Evolutionary conservation across 2,113 vertebrate genomes (phyloP).

Genomic region (Pachypanchax playfairii): DNA sequence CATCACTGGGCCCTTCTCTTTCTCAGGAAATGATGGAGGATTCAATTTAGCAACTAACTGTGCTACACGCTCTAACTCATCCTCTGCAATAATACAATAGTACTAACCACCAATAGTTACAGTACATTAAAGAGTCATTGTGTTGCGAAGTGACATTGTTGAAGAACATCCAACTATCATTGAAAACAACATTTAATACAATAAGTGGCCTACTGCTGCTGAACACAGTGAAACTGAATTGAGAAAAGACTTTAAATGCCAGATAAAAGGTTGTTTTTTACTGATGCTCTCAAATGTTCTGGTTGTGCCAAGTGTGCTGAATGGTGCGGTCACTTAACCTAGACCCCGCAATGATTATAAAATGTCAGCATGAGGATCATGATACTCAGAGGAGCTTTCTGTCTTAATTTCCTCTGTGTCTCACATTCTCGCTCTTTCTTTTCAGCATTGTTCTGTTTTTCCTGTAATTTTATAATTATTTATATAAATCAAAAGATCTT

Average conservation of each 20-base stretch:
- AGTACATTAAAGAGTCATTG: slow-evolving; percentile 40
- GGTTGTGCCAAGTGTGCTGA: not conserved
- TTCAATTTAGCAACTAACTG: slow-evolving; percentile 31
- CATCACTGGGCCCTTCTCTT: slow-evolving; percentile 24
- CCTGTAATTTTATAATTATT: too few species aligned
- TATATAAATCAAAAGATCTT: not conserved
- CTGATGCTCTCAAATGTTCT: slow-evolving; percentile 4
- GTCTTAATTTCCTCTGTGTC: not conserved
- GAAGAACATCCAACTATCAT: not conserved
- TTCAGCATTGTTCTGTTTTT: slow-evolving; percentile 14
- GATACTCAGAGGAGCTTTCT: slow-evolving; percentile 22
- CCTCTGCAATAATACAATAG: slow-evolving; percentile 64
- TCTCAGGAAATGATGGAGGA: slow-evolving; percentile 45
- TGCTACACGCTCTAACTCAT: slow-evolving; percentile 32
- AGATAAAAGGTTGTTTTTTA: not conserved
- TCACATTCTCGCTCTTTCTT: slow-evolving; percentile 2
- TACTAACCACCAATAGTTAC: slow-evolving; percentile 30
- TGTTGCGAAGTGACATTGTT: slow-evolving; percentile 10
- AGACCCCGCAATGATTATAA: slow-evolving; percentile 42
- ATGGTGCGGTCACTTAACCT: slow-evolving; percentile 26
- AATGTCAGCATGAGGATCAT: slow-evolving; percentile 49
- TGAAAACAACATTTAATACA: slow-evolving; percentile 12
- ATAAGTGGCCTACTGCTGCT: slow-evolving; percentile 17
- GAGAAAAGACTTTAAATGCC: not conserved
- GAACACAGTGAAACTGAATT: slow-evolving; percentile 9